A percentile compares a stretch with the other conserved stretches of the same genome.
Evolutionary conservation across 2,888 invertebrate genomes (phyloP).

Genomic region (Alviniconcha strummeri): DNA sequence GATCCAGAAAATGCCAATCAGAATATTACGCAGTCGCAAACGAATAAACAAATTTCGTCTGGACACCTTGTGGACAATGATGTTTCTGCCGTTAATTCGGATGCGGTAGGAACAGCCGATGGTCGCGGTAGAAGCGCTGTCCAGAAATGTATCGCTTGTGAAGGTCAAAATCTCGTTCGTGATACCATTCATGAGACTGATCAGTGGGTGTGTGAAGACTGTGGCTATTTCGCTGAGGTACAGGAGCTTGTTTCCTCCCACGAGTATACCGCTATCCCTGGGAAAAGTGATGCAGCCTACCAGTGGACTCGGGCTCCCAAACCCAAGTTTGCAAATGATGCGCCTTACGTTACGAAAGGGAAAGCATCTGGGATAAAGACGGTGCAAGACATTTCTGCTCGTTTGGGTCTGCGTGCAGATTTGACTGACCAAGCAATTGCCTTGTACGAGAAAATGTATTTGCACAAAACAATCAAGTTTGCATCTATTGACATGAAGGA

Average conservation of each 20-base stretch:
- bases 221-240: constrained; percentile 24
- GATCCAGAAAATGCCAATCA: not conserved
- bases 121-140: not conserved
- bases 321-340: not conserved
- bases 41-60: not conserved
- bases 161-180: not conserved
- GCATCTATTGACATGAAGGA: constrained; percentile 2
- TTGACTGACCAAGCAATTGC: constrained; percentile 13
- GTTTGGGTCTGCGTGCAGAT: not conserved
- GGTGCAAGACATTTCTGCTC: not conserved
- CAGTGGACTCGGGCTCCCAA: constrained; percentile 18
- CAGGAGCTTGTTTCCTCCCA: constrained; percentile 10
- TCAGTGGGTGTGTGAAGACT: constrained; percentile 24
- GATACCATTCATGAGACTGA: constrained; percentile 17
- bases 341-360: constrained; percentile 5
- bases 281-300: not conserved
- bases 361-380: not conserved
- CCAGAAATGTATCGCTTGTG: not conserved
- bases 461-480: not conserved
- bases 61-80: not conserved
- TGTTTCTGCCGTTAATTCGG: too few species aligned
- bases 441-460: constrained; percentile 22
- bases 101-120: too few species aligned
- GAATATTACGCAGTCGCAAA: not conserved
- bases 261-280: not conserved